Evolutionary conservation across 2,888 invertebrate genomes (phyloP).

Genomic region (Tachystola acroxantha): DNA sequence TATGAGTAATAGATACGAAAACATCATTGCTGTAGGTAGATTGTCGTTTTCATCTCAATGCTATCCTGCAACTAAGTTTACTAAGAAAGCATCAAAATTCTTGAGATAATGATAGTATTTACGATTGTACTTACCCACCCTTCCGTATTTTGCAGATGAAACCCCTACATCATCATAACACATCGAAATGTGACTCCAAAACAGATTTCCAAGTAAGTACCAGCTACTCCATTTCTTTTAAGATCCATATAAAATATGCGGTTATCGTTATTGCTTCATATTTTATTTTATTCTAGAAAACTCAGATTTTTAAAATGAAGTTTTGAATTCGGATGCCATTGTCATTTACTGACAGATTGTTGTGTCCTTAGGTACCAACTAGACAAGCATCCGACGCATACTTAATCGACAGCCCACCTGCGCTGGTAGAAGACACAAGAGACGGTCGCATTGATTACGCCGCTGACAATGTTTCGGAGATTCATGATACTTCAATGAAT

Average conservation of each 20-base stretch:
- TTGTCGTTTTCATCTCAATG: no score
- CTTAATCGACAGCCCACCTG: conserved; percentile 7
- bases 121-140: no score
- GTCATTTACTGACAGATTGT: no score
- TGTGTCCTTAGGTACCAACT: conserved; percentile 6
- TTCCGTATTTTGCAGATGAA: no score
- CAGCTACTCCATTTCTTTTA: no score
- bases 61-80: no score
- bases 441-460: background rate
- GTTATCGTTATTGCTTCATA: background rate
- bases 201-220: conserved; percentile 31
- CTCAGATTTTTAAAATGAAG: background rate
- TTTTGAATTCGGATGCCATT: background rate
- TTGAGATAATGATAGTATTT: no score
- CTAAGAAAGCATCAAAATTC: no score
- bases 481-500: background rate
- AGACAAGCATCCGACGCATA: conserved; percentile 9
- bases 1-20: no score
- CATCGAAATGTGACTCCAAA: conserved; percentile 22
- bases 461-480: background rate
- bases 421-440: conserved; percentile 11
- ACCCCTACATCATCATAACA: no score
- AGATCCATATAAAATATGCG: no score
- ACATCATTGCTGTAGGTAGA: no score
- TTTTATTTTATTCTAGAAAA: background rate